Percentiles rank a stretch among this genome's conserved stretches.
Conservation (phyloP, 1,140 invertebrate genomes). For the Ostrea edulis region DNA sequence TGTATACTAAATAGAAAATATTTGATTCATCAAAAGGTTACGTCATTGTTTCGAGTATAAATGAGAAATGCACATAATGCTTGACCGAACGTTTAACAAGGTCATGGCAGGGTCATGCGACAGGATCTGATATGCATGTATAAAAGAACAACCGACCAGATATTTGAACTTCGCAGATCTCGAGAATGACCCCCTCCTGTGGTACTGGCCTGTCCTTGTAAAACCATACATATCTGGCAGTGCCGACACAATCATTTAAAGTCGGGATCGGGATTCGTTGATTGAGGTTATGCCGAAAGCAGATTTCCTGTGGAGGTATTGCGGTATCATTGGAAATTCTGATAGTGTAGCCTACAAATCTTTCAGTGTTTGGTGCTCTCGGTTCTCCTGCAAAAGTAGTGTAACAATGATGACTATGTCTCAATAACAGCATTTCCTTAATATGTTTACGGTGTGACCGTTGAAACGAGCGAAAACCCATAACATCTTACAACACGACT, state of each 20-base stretch:
- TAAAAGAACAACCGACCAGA: neutral
- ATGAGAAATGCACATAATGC: no score
- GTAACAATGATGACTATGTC: no score
- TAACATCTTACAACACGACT: no score
- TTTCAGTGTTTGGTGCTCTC: neutral
- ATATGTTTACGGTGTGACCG: no score
- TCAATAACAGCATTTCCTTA: no score
- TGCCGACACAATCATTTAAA: neutral
- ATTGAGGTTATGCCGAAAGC: neutral
- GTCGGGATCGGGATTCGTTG: neutral
- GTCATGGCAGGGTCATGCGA: neutral
- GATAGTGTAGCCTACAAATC: neutral
- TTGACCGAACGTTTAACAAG: neutral
- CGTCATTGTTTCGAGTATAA: neutral
- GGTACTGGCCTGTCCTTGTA: neutral
- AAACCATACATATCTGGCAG: neutral
- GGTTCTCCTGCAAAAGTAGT: no score
- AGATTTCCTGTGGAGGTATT: neutral
- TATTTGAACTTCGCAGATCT: conserved; percentile 10
- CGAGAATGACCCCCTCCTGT: neutral
- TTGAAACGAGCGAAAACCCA: no score
- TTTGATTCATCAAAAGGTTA: neutral
- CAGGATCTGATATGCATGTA: neutral
- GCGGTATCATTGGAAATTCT: neutral
- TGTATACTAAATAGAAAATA: no score